Evolutionary conservation across 92 coral and sea anemone genomes (phyloP).

Genomic region (Parazoanthus atlanticus): DNA sequence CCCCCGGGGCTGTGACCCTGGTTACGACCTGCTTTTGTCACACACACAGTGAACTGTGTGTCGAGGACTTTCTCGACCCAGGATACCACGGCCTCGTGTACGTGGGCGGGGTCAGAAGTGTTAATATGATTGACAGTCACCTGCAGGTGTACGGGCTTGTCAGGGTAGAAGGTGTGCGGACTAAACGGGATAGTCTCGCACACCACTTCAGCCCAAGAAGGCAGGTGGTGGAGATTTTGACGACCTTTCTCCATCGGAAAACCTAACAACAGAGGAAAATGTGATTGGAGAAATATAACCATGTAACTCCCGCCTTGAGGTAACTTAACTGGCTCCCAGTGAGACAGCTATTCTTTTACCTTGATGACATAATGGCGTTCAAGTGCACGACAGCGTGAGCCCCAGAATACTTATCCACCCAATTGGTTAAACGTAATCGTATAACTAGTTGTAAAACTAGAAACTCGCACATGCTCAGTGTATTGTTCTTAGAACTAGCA

Average conservation of each 20-base stretch:
- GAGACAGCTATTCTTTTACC: too few species aligned
- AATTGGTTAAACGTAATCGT: too few species aligned
- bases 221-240: slow-evolving; percentile 49
- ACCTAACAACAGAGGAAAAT: slow-evolving; percentile 31
- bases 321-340: too few species aligned
- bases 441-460: too few species aligned
- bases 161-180: slow-evolving; percentile 74
- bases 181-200: slow-evolving; percentile 56
- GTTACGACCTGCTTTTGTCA: slow-evolving; percentile 67
- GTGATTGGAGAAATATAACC: too few species aligned
- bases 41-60: slow-evolving; percentile 60
- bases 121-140: slow-evolving; percentile 74
- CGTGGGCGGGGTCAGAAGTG: slow-evolving; percentile 58
- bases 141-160: slow-evolving; percentile 77
- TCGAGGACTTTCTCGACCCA: slow-evolving; percentile 66
- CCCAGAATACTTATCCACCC: too few species aligned
- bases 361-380: too few species aligned
- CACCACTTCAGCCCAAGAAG: slow-evolving; percentile 64
- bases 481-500: too few species aligned
- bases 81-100: slow-evolving; percentile 68
- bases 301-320: too few species aligned
- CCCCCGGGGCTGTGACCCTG: slow-evolving; percentile 35
- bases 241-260: slow-evolving; percentile 69
- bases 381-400: too few species aligned
- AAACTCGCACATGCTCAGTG: too few species aligned